Percentiles rank a stretch among this genome's conserved stretches.
Evolutionary conservation across 2,113 vertebrate genomes (phyloP).

Genomic region (Rhadina sibilatrix): DNA sequence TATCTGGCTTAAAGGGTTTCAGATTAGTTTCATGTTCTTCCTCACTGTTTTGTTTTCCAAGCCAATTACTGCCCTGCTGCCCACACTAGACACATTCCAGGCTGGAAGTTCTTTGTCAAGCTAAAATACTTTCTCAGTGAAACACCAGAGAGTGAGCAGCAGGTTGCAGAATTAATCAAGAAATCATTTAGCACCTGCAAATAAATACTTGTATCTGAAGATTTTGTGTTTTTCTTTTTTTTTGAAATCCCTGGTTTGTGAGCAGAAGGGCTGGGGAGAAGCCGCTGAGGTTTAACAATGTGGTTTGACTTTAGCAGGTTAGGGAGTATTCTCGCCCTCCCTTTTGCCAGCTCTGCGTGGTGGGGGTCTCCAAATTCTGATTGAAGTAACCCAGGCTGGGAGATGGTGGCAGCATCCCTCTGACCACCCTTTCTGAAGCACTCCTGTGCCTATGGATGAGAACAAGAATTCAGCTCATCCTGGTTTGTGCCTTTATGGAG

Average conservation of each 20-base stretch:
- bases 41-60: neutral
- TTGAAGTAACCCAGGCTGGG: neutral
- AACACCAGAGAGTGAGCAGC: conserved; percentile 7
- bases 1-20: conserved; percentile 6
- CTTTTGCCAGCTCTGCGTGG: neutral
- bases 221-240: neutral
- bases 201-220: conserved; percentile 23
- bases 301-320: neutral
- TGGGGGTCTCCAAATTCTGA: neutral
- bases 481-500: neutral
- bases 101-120: neutral
- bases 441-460: neutral
- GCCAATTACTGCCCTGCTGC: conserved; percentile 22
- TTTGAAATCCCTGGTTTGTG: neutral
- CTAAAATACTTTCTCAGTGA: neutral
- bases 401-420: neutral
- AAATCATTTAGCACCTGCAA: conserved; percentile 31
- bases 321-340: neutral
- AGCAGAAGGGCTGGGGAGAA: neutral
- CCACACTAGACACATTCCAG: neutral
- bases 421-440: neutral
- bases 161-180: conserved; percentile 52
- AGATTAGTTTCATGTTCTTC: conserved; percentile 1
- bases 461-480: neutral
- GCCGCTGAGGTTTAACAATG: neutral